Percentiles rank a stretch among this genome's conserved stretches.
Conservation (phyloP, 1,140 invertebrate genomes). For the Acromyrmex charruanus region DNA sequence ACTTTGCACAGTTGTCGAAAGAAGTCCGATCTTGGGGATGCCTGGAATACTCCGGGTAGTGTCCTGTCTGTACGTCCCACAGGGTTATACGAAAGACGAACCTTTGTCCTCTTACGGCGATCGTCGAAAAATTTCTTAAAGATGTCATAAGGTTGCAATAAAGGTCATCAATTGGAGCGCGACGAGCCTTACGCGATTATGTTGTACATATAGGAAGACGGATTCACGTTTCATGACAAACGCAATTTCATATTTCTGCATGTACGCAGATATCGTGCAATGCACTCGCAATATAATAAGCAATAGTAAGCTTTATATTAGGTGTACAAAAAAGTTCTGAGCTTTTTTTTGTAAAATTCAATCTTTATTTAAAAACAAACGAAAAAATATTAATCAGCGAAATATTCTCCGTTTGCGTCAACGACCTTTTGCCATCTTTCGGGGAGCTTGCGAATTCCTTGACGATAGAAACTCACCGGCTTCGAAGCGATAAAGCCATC, state of each 20-base stretch:
- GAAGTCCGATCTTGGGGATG: constrained; percentile 42
- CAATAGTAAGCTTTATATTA: neutral
- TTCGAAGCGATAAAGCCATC: no score
- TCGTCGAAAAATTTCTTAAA: constrained; percentile 47
- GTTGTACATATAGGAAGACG: neutral
- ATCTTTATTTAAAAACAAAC: no score
- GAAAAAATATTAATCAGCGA: no score
- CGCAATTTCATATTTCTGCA: neutral
- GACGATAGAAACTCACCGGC: no score
- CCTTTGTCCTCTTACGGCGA: constrained; percentile 46
- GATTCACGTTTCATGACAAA: constrained; percentile 9
- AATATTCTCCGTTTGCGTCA: no score
- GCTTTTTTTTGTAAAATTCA: no score
- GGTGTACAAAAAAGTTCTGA: no score
- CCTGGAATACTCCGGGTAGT: constrained; percentile 29
- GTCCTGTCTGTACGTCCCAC: neutral
- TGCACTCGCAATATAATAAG: neutral
- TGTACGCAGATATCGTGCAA: neutral
- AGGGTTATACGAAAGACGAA: neutral
- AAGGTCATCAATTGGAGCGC: constrained; percentile 21
- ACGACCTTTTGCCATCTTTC: no score
- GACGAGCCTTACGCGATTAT: constrained; percentile 4
- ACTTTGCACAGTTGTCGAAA: constrained; percentile 63
- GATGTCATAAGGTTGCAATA: constrained; percentile 44
- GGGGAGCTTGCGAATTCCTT: no score